These are phyloP conservation scores for Vanessa tameamea DNA, from an alignment of 1,140 invertebrate genomes.

Conservation along the genomic window DNA sequence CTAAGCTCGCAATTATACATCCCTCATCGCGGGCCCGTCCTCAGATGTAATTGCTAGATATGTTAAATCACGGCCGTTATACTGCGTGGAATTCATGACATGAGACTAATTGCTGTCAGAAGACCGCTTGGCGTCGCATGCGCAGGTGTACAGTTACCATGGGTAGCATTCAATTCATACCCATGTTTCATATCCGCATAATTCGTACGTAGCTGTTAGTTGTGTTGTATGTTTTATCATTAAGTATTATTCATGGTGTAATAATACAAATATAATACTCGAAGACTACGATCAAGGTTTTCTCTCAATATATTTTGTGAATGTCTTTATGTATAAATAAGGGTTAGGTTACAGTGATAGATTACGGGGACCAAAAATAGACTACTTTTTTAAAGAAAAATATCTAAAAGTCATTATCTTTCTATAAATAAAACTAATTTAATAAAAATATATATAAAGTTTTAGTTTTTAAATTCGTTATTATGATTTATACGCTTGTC, in stretches of 20 bases:
- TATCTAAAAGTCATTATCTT: no score
- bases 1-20: slow-evolving; percentile 37
- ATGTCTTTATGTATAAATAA: no score
- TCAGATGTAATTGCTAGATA: slow-evolving; percentile 40
- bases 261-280: no score
- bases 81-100: slow-evolving; percentile 57
- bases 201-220: neutral
- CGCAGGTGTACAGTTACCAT: slow-evolving; percentile 60
- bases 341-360: no score
- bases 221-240: neutral
- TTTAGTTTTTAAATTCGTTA: no score
- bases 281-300: no score
- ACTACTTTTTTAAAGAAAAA: no score
- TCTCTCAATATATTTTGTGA: no score
- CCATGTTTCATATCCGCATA: slow-evolving; percentile 26
- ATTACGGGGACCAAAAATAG: no score
- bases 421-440: no score
- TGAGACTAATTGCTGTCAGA: slow-evolving; percentile 63
- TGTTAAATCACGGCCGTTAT: slow-evolving; percentile 41
- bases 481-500: no score
- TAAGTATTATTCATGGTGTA: neutral
- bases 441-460: no score
- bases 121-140: slow-evolving; percentile 66
- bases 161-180: slow-evolving; percentile 8
- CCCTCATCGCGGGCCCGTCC: slow-evolving; percentile 31